phyloP scores from a whole-genome alignment of 2,888 invertebrate species.

The Nymphalis c-album region DNA sequence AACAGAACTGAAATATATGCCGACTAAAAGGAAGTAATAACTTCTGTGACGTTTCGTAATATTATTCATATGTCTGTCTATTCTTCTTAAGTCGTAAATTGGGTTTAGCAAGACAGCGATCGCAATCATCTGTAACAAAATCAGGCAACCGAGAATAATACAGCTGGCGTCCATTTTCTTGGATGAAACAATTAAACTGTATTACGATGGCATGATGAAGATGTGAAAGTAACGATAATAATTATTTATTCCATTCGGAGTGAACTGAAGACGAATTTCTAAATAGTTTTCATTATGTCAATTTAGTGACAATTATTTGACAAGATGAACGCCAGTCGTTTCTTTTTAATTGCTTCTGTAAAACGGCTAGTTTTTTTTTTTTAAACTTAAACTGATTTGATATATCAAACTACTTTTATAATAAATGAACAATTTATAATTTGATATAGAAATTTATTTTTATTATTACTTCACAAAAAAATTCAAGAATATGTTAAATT shows the following conservation, averaged over 20 bases:
- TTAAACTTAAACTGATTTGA: too few relatives aligned
- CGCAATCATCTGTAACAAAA: conserved; percentile 63
- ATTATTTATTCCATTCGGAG: conserved; percentile 15
- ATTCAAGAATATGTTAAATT: too few relatives aligned
- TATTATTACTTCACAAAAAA: too few relatives aligned
- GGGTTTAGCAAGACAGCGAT: conserved; percentile 65
- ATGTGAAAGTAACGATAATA: conserved; percentile 14
- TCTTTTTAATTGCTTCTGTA: conserved; percentile 47
- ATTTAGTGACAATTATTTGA: conserved; percentile 46
- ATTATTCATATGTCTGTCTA: conserved; percentile 49
- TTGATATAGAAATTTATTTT: too few relatives aligned
- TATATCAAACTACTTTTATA: too few relatives aligned
- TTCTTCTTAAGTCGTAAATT: conserved; percentile 56
- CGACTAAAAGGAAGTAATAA: conserved; percentile 43
- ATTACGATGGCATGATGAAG: conserved; percentile 48
- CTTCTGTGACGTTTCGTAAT: conserved; percentile 45
- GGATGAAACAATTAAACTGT: conserved; percentile 31
- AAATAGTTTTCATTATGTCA: conserved; percentile 32
- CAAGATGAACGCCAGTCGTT: conserved; percentile 43
- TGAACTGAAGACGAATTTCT: conserved; percentile 6
- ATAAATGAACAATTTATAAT: too few relatives aligned
- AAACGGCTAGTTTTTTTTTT: too few relatives aligned
- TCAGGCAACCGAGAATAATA: conserved; percentile 51
- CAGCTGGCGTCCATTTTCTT: conserved; percentile 60
- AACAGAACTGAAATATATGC: conserved; percentile 54